phyloP scores from a whole-genome alignment of 2,888 invertebrate species.

The Cyclophora punctaria region DNA sequence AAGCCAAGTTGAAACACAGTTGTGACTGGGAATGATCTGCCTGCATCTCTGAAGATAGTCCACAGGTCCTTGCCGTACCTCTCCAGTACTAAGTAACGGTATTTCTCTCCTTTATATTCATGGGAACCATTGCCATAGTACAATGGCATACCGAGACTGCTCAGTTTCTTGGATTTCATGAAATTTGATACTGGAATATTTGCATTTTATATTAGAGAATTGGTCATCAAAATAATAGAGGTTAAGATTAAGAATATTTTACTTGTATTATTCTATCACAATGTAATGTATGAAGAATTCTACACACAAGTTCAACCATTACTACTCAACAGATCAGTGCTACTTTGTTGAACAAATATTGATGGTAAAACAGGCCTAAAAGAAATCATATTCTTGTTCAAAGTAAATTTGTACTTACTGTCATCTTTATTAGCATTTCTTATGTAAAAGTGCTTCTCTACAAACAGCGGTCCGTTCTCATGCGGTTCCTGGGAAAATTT shows the following conservation, averaged over 20 bases:
- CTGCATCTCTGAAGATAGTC: conserved; percentile 81
- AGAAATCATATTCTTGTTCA: background rate
- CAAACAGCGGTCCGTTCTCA: conserved; percentile 94
- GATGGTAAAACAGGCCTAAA: background rate
- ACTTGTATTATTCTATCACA: too few relatives aligned
- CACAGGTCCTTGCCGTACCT: conserved; percentile 91
- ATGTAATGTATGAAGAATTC: too few relatives aligned
- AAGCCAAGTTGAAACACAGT: conserved; percentile 87
- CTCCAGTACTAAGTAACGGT: conserved; percentile 92
- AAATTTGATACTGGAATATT: conserved; percentile 79
- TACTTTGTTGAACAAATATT: too few relatives aligned
- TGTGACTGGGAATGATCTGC: conserved; percentile 78
- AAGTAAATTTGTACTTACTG: conserved; percentile 63
- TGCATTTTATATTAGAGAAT: too few relatives aligned
- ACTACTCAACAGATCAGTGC: too few relatives aligned
- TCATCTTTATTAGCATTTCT: conserved; percentile 82
- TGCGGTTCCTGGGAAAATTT: conserved; percentile 83
- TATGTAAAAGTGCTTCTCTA: conserved; percentile 93
- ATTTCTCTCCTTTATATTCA: conserved; percentile 82
- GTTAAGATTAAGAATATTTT: too few relatives aligned
- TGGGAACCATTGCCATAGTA: conserved; percentile 90
- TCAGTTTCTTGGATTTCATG: conserved; percentile 79
- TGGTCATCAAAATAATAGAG: too few relatives aligned
- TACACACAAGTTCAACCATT: too few relatives aligned
- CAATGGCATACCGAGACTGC: conserved; percentile 87